Conservation (phyloP, 2,797 vertebrate species). For the Dryobates pubescens region DNA sequence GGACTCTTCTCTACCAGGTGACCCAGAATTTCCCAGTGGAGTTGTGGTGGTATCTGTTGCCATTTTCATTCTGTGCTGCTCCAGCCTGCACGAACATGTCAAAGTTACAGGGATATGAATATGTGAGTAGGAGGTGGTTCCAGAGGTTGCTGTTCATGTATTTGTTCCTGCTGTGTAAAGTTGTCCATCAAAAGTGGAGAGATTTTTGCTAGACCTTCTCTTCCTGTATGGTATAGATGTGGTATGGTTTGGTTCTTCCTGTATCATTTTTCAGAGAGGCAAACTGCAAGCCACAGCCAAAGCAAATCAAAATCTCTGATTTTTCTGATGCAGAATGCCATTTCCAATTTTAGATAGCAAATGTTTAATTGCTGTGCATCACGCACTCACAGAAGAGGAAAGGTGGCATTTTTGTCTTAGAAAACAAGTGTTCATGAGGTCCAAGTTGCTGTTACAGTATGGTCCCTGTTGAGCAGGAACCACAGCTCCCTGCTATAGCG, state of each 20-base stretch:
- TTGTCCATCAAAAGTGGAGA: constrained; percentile 40
- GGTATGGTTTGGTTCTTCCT: constrained; percentile 60
- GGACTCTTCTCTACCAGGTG: background rate
- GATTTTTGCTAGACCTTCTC: constrained; percentile 46
- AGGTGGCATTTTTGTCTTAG: constrained; percentile 34
- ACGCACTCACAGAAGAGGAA: constrained; percentile 42
- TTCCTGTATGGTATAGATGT: constrained; percentile 34
- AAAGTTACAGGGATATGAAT: background rate
- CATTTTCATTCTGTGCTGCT: background rate
- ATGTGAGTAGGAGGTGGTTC: background rate
- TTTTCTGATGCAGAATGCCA: constrained; percentile 56
- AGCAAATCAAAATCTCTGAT: constrained; percentile 50
- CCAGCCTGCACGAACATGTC: background rate
- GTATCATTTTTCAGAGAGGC: constrained; percentile 60
- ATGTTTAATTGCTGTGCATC: constrained; percentile 59
- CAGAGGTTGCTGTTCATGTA: constrained; percentile 3
- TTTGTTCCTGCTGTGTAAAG: constrained; percentile 28
- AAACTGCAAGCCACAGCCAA: constrained; percentile 60
- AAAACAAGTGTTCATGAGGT: background rate
- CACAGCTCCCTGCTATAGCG: background rate
- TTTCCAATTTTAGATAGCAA: constrained; percentile 69
- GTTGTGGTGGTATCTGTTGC: background rate
- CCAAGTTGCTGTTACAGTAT: background rate
- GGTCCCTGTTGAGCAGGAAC: background rate
- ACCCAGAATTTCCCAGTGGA: background rate